Evolutionary conservation across 2,113 vertebrate genomes (phyloP).

Genomic region (Rattus rattus): DNA sequence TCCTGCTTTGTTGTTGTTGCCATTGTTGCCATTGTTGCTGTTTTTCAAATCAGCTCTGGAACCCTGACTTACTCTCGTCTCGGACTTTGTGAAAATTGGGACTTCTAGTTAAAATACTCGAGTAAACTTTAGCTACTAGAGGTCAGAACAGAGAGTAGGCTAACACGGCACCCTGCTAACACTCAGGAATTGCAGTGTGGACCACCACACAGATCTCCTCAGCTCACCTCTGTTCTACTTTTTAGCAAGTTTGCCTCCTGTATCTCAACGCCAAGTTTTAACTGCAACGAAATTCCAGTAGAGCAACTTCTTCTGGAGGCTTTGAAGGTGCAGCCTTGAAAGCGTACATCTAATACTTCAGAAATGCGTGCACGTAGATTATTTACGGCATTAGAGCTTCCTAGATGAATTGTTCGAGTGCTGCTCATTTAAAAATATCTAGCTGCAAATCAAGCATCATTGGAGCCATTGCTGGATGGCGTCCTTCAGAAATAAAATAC

Average conservation of each 20-base stretch:
- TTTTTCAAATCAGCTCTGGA: background rate
- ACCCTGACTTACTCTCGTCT: background rate
- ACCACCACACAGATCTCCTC: background rate
- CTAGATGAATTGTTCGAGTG: background rate
- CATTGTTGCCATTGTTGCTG: no score
- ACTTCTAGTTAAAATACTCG: background rate
- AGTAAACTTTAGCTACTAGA: background rate
- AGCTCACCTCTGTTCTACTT: background rate
- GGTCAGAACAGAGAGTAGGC: background rate
- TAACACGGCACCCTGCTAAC: no score
- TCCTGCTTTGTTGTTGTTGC: background rate
- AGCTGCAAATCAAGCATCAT: slow-evolving; percentile 21
- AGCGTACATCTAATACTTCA: slow-evolving; percentile 10
- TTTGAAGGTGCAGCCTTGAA: slow-evolving; percentile 30
- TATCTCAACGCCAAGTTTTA: background rate
- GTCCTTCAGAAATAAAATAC: slow-evolving; percentile 44
- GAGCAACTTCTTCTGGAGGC: background rate
- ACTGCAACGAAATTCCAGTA: background rate
- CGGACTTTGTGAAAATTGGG: background rate
- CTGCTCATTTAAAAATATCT: background rate
- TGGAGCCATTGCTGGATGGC: background rate
- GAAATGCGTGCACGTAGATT: background rate
- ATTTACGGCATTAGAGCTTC: background rate
- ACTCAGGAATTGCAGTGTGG: accelerated
- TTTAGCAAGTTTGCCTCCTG: background rate